Evolutionary conservation across 2,888 invertebrate species (phyloP), one percentile per base, ranked within the genome.

Genomic region (Eristalis pertinax): DNA sequence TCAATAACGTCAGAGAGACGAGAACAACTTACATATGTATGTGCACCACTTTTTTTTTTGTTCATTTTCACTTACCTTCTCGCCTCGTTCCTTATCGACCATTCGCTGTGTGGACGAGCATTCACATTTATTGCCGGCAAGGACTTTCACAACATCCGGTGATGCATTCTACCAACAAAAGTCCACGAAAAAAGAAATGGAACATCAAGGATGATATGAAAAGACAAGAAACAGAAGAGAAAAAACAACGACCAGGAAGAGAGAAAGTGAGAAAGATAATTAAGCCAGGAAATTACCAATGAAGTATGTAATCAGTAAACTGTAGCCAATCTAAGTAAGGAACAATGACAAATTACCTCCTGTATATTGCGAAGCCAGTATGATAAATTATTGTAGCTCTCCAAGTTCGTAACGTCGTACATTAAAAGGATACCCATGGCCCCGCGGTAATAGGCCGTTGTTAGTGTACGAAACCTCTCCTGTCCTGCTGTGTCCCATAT

Each of bases 321-420:
- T 38, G 60, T 74, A 67, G 64, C 60, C 38, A 58, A 77, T 43
- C 74, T 29, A 64, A 75, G 68, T 50, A 19, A 29, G 26, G 26
- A 75, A 50, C 68, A 72, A 73, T 76, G 76, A 72, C 11, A 78
- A 82, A 83, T 87, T 93, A 97, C 97, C 95, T 97, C 97, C 94
- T 97, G 96, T 90, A 98, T 97, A 93, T 97, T 97, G 92, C 97
- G 95, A 87, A 98, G 94, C 98, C 98, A 98, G 92, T 98, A 98
- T 10, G 97, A 96, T 89, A 98, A 94, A 93, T 97, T 97, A 92
- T 97, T 97, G 92, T 97, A 98, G n/a, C 97, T 97, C 91, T 97
- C 97, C 91, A 97, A 94, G 93, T 97, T 97, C 58, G 98, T 97
- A 89, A 97, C 97, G 92, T 98, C 98, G 92, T 98, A 98, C 95